Base-by-base conservation (phyloP, 2,113 vertebrate species). In the Platysternon megacephalum region DNA sequence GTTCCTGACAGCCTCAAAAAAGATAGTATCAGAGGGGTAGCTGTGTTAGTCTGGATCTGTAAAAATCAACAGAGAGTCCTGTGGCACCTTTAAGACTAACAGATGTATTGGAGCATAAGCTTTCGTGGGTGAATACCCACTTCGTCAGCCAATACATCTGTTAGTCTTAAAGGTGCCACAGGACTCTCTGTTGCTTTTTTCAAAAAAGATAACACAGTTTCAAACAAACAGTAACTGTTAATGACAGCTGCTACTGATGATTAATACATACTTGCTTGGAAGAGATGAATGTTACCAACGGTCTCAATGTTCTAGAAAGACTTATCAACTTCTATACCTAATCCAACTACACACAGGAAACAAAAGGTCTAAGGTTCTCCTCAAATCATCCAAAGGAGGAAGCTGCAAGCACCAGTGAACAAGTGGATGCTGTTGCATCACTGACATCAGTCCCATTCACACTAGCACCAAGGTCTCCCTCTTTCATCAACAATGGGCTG, bases 291-390 rank as follows among this genome's bases (percentile, higher is more conserved):
- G 52, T 39, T 87, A 89, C 68, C 90, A 96, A 76, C 76, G 55
- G 46, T 72, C 68, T 72, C 48, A 82, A 28, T 56, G 56, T 21
- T 76, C n/a, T 82, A 79, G 81, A 49, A 32, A 91, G 87, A 61
- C 42, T 8, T 86, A 65, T 4, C 51, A 94, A 91, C 21, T 78
- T 44, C 61, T 55, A 55, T 1, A 2, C 79, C 42, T 0, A 88
- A 86, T 85, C 84, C 85, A 96, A 87, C 48, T 91, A 78, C 6
- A 82, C 12, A 76, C 21, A 84, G 65, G 84, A 93, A 76, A 76
- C 72, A 97, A 56, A 96, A 97, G 92, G 89, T 95, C 85, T 49
- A 0, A 0, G 2, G 65, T 1, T 86, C 89, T 29, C 88, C 85
- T 86, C 81, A 87, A 68, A 22, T 26, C 0, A 9, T 1, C 11